A percentile compares a stretch with the other conserved stretches of the same genome.
Conservation (phyloP, 2,888 invertebrate genomes). For the Andrena haemorrhoa region DNA sequence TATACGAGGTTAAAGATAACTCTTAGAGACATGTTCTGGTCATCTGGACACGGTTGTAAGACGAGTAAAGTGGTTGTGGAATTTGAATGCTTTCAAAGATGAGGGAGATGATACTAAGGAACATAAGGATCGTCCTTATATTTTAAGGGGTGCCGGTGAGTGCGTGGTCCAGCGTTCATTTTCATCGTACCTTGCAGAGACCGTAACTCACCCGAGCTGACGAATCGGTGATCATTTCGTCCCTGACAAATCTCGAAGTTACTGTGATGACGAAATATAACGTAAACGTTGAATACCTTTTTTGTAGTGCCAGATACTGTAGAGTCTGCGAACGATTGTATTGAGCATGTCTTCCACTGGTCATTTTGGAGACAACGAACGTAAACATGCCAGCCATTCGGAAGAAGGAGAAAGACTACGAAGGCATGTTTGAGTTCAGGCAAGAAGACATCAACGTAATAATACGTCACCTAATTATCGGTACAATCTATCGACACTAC, state of each 20-base stretch:
- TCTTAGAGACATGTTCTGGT: neutral
- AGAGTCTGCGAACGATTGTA: slow-evolving; percentile 73
- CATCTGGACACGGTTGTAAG: neutral
- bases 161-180: slow-evolving; percentile 58
- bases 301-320: slow-evolving; percentile 79
- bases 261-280: neutral
- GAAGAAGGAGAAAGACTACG: slow-evolving; percentile 92
- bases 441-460: slow-evolving; percentile 92
- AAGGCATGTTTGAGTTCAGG: slow-evolving; percentile 97
- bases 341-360: slow-evolving; percentile 70
- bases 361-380: slow-evolving; percentile 70
- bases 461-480: slow-evolving; percentile 92
- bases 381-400: slow-evolving; percentile 87
- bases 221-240: neutral
- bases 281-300: too few species aligned
- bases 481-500: slow-evolving; percentile 84
- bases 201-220: slow-evolving; percentile 60
- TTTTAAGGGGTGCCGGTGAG: slow-evolving; percentile 78
- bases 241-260: neutral
- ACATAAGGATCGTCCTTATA: slow-evolving; percentile 73
- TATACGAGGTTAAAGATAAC: slow-evolving; percentile 42
- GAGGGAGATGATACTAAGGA: slow-evolving; percentile 78
- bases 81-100: slow-evolving; percentile 76
- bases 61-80: slow-evolving; percentile 16
- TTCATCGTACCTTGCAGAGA: slow-evolving; percentile 42